A percentile compares a stretch with the other conserved stretches of the same genome.
Evolutionary conservation across 2,888 invertebrate genomes (phyloP).

Genomic region (Periphyllus acericola): DNA sequence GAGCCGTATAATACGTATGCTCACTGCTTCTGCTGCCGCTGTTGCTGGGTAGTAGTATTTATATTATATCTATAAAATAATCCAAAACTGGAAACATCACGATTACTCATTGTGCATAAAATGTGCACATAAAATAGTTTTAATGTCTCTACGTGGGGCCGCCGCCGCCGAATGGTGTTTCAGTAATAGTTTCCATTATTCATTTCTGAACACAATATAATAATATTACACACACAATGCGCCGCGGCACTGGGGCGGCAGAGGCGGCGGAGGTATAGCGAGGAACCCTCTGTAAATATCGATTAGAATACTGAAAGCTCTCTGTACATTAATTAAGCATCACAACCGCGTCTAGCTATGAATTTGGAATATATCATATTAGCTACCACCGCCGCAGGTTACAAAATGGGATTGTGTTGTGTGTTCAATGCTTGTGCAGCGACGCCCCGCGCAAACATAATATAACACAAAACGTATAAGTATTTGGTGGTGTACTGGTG

Average conservation of each 20-base stretch:
- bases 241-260: not conserved
- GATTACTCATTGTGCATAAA: slow-evolving; percentile 54
- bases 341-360: slow-evolving; percentile 44
- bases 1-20: not conserved
- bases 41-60: not conserved
- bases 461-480: not conserved
- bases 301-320: slow-evolving; percentile 58
- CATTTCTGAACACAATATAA: slow-evolving; percentile 60
- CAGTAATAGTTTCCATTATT: slow-evolving; percentile 62
- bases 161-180: slow-evolving; percentile 27
- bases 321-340: slow-evolving; percentile 59
- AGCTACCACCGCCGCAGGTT: slow-evolving; percentile 17
- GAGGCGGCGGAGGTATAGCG: slow-evolving; percentile 8
- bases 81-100: slow-evolving; percentile 45
- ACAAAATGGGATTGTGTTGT: slow-evolving; percentile 25
- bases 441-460: not conserved
- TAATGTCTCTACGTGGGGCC: slow-evolving; percentile 53
- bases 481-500: not conserved
- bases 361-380: slow-evolving; percentile 48
- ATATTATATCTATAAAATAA: slow-evolving; percentile 45
- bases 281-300: slow-evolving; percentile 60
- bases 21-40: no score
- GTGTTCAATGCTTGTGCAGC: not conserved
- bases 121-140: slow-evolving; percentile 57
- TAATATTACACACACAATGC: slow-evolving; percentile 29